Evolutionary conservation across 2,113 vertebrate genomes (phyloP), one percentile per base, ranked within the genome.

Genomic region (Pollachius pollachius): DNA sequence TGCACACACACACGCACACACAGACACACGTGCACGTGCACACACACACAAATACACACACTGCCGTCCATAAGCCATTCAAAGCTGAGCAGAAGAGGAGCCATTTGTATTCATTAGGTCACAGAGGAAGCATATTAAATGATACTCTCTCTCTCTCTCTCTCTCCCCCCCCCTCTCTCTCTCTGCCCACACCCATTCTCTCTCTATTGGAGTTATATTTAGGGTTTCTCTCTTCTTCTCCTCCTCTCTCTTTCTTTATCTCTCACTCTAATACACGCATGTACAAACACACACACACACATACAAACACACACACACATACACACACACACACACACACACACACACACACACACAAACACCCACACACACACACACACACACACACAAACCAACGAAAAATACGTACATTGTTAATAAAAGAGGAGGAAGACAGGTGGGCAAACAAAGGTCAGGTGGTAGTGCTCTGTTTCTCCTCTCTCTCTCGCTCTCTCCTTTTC

Each of bases 31-130:
- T 27, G 27, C 27, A 27, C 27, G 27, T 6, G 5, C 30, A 30
- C 30, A 30, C 30, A 30, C 30, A 30, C 30, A 30, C 30, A 30
- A 30, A 30, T 6, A 30, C 30, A 30, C 5, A 30, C 61, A 30
- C 70, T 73, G 69, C 71, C 68, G 72, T 79, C 73, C 83, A 69
- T 52, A 67, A 76, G 65, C 67, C 73, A 57, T 69, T 70, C 74
- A 83, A 70, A 79, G 65, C 74, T 66, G 74, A 81, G 74, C 68
- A 68, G 70, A 82, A 61, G 74, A 78, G 72, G 64, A 52, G 1
- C 78, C 82, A 80, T 86, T 83, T 86, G 80, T 83, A 78, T 84
- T 77, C 75, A 82, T 84, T 77, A 84, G 69, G 76, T 2, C 65
- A 18, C 64, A 19, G 30, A 68, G 80, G 63, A 52, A 70, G 69